Base-by-base conservation (phyloP, 2,888 invertebrate species). In the Aelia acuminata region DNA sequence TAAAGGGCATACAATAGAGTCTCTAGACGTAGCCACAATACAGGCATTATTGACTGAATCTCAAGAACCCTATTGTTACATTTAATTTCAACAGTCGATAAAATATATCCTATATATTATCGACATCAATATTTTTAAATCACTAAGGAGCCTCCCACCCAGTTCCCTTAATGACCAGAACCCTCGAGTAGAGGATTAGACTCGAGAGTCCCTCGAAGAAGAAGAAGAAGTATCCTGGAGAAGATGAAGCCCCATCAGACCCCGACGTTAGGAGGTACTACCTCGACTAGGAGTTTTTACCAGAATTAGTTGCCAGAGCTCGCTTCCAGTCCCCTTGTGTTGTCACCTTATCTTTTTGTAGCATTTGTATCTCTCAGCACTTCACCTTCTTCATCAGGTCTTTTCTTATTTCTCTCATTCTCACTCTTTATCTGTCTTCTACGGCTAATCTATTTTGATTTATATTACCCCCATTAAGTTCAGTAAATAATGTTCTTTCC, bases 331-430 rank as follows among this genome's bases (percentile, higher is more conserved):
- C 3, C 47, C n/a, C 80, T 43, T 43, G 43, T 80, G 43, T 47
- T 20, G n/a, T 22, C 43, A n/a, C 43, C 2, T 47, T 3, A 22
- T 80, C 43, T 80, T 80, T 80, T 43, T 80, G 43, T 80, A 18
- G 10, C 80, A 80, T 80, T 80, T 43, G 80, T 80, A 43, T 11
- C 15, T 1, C 80, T 80, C 43, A 80, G 43, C n/a, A n/a, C 39
- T 80, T 2, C 0, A 10, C 15, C 80, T 80, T 47, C 80, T 75
- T 39, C 75, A 2, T 2, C 0, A 43, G 10, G 11, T 13, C n/a
- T 35, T 80, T 39, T 80, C n/a, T 43, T 80, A 80, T 43, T 80
- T 43, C 22, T 22, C 43, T 80, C n/a, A n/a, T n/a, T n/a, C n/a
- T n/a, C n/a, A n/a, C n/a, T n/a, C n/a, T n/a, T n/a, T n/a, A n/a